Base-by-base conservation (phyloP, 2,888 invertebrate genomes). In the Nasonovia ribisnigri region DNA sequence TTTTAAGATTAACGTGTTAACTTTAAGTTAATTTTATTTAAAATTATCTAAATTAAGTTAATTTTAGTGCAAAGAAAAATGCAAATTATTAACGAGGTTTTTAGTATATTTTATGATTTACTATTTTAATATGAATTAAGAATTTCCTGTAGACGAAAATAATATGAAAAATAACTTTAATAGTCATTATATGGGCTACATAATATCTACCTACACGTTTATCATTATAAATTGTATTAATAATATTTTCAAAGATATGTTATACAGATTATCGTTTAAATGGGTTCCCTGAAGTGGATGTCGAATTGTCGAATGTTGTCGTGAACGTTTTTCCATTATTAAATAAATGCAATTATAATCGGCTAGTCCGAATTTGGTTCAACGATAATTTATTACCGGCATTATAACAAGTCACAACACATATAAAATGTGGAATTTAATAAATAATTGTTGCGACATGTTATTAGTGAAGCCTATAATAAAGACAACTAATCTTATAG, bases 161-260 rank as follows among this genome's bases (percentile, higher is more conserved):
- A n/a, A n/a, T n/a, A n/a, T n/a, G 51, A 51, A 51, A 51, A 51
- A 51, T 51, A 51, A 51, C 51, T 51, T 51, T 51, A 51, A 51
- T 51, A 51, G 51, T 51, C 51, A 51, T 51, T 51, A 51, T 51
- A 13, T 51, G 51, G 51, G 51, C 51, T 51, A 51, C 13, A 51
- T 13, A 51, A 51, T 51, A 51, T 51, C 51, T 51, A 51, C 51
- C 51, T 13, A 51, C 51, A 51, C 51, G 2, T 51, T 51, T 51
- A 86, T 54, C 48, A 11, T 77, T n/a, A 77, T 77, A 26, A 77
- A 77, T 36, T 77, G 77, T 77, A 77, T 77, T 77, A 77, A 13
- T 77, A 77, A 77, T 77, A 77, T 77, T 77, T 77, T 77, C 77
- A 77, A 77, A 77, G 77, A n/a, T 77, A 77, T 36, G 77, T 77